phyloP scores from a whole-genome alignment of 2,888 invertebrate species.

The Imbricaverruca yamaguchii region DNA sequence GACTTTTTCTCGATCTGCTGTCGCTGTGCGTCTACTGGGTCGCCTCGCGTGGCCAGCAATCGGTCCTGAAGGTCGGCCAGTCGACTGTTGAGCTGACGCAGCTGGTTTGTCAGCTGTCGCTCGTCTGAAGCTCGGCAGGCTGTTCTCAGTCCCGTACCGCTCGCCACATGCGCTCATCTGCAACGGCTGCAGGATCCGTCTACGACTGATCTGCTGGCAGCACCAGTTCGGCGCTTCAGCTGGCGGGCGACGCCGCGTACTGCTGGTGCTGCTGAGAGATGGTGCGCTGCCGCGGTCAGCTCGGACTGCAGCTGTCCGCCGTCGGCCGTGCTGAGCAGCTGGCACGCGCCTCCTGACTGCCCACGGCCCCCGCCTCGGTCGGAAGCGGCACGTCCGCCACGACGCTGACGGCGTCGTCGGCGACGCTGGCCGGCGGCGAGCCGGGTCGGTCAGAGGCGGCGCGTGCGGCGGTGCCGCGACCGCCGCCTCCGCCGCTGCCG shows the following conservation, averaged over 20 bases:
- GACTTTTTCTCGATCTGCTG: not conserved
- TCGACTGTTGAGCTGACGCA: not conserved
- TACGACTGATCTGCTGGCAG: not conserved
- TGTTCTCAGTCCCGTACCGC: not conserved
- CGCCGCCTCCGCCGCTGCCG: too few relatives aligned
- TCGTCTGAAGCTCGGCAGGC: not conserved
- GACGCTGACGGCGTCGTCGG: not conserved
- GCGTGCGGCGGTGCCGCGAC: too few relatives aligned
- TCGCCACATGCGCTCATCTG: constrained; percentile 14
- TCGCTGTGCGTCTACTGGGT: constrained; percentile 1
- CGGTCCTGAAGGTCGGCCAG: constrained; percentile 7
- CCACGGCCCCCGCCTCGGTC: not conserved
- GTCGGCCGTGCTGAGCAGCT: not conserved
- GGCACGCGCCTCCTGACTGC: constrained; percentile 15
- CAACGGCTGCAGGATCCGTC: constrained; percentile 4
- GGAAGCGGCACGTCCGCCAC: not conserved
- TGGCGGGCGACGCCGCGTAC: not conserved
- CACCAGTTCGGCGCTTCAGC: constrained; percentile 5
- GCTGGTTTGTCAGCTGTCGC: not conserved
- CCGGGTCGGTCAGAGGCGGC: not conserved
- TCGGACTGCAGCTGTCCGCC: not conserved
- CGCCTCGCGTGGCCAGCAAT: not conserved
- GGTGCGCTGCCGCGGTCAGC: not conserved
- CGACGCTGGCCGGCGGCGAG: not conserved
- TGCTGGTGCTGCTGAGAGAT: not conserved